Evolutionary conservation across 2,113 vertebrate species (phyloP).

Genomic region (Ceratotherium simum): DNA sequence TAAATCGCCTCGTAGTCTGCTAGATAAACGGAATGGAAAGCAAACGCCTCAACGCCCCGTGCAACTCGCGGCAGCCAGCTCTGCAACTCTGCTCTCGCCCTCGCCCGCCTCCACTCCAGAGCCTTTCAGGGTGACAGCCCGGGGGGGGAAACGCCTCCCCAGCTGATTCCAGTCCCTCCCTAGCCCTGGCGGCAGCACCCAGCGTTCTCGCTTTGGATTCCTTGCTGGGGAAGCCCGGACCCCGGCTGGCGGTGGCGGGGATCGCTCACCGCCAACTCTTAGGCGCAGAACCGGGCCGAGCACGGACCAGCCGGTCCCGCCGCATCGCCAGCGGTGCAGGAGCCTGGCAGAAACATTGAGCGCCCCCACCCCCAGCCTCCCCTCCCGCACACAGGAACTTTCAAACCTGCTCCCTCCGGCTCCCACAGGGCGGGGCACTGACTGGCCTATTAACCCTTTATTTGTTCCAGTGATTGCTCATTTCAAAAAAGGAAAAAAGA

Average conservation of each 20-base stretch:
- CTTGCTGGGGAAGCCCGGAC: not conserved
- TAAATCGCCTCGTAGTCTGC: conserved; percentile 73
- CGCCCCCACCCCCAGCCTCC: not conserved
- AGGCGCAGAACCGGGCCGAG: not conserved
- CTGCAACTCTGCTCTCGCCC: not conserved
- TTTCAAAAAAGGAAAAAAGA: not conserved
- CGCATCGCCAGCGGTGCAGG: not conserved
- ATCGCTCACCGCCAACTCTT: not conserved
- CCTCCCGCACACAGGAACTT: conserved; percentile 70
- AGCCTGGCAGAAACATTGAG: not conserved
- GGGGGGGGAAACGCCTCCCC: not conserved
- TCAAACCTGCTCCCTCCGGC: conserved; percentile 70
- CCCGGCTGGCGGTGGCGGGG: not conserved
- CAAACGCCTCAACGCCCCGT: conserved; percentile 44
- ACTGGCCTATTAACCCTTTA: conserved; percentile 77
- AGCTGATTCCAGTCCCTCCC: conserved; percentile 7
- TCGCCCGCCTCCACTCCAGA: not conserved
- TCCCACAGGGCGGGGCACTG: conserved; percentile 72
- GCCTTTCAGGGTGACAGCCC: not conserved
- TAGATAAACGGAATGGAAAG: conserved; percentile 68
- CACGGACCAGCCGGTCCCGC: not conserved
- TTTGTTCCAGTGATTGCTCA: conserved; percentile 52
- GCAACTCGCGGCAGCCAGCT: not conserved
- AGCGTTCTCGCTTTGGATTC: not conserved
- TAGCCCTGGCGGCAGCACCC: not conserved